Evolutionary conservation across 2,113 vertebrate genomes (phyloP), one percentile per base, ranked within the genome.

Genomic region (Nestor notabilis): DNA sequence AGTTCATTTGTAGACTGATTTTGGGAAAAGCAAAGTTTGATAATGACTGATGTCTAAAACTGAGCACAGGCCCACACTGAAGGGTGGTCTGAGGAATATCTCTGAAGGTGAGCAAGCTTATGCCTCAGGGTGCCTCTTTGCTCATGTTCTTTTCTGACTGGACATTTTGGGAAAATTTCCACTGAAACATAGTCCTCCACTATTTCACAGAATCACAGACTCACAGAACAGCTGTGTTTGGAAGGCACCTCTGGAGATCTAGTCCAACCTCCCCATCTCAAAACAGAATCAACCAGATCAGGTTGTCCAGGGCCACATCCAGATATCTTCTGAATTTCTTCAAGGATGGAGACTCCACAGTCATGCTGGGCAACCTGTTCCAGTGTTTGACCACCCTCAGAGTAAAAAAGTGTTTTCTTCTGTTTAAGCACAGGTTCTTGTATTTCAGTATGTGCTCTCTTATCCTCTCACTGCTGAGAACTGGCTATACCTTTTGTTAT

Each of bases 71-170:
- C 6, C 8, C 23, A 66, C 43, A 20, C 35, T 75, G 37, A 58
- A 11, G 10, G 3, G 8, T 58, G n/a, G 4, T 65, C n/a, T 83
- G 44, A 93, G 43, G 14, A 85, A 63, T 31, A 69, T 8, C 37
- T 83, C 37, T 49, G 63, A 66, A 47, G 39, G 13, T 29, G 23
- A 46, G 29, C 29, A 83, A 64, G 18, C 10, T 43, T 70, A 50
- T 0, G 2, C 9, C 7, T 63, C n/a, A 33, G 28, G 2, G 10
- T 55, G 11, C 17, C 11, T 78, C 7, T 81, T 27, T 43, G 25
- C 21, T 76, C 11, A 11, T 29, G 8, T 24, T 68, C 29, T 65
- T 50, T 64, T 60, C 33, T 82, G 27, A 68, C 28, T 72, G 19
- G 5, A 89, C 28, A 4, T 37, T 74, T 58, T 28, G 11, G 47